Percentiles rank a stretch among this genome's conserved stretches.
Conservation (phyloP, 2,888 invertebrate species). For the Entomobrya multifasciata region DNA sequence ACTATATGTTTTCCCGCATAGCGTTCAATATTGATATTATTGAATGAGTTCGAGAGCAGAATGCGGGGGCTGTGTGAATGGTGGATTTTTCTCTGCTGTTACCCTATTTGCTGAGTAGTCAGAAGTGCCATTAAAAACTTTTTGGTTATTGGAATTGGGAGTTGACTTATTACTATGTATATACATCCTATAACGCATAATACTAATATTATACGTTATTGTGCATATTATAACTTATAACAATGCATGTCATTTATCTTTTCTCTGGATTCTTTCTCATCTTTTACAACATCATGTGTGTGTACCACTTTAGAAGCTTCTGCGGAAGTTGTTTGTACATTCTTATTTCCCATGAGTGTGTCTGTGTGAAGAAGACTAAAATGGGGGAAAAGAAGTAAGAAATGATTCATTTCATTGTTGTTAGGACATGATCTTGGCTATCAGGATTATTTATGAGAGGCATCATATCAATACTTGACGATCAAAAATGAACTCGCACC, state of each 20-base stretch:
- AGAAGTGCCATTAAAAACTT: slow-evolving; percentile 40
- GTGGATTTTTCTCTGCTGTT: neutral
- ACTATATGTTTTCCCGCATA: slow-evolving; percentile 19
- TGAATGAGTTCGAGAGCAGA: neutral
- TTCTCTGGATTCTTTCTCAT: slow-evolving; percentile 19
- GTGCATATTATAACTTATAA: neutral
- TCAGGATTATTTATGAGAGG: slow-evolving; percentile 68
- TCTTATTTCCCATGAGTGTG: slow-evolving; percentile 25
- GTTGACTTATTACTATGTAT: slow-evolving; percentile 5
- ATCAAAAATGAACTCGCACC: slow-evolving; percentile 61
- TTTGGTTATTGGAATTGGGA: slow-evolving; percentile 6
- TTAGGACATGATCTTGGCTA: slow-evolving; percentile 65
- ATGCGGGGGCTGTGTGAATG: slow-evolving; percentile 12
- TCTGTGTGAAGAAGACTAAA: slow-evolving; percentile 21
- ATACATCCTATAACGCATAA: neutral
- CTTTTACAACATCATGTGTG: slow-evolving; percentile 11
- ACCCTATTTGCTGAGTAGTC: slow-evolving; percentile 24
- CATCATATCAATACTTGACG: slow-evolving; percentile 66
- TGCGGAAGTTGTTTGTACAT: neutral
- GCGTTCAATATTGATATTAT: slow-evolving; percentile 31
- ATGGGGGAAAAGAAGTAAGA: slow-evolving; percentile 54
- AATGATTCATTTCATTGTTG: slow-evolving; percentile 69
- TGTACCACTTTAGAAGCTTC: neutral
- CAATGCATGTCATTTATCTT: slow-evolving; percentile 14
- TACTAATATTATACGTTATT: neutral